Evolutionary conservation across 2,113 vertebrate species (phyloP).

Genomic region (Eurypyga helias): DNA sequence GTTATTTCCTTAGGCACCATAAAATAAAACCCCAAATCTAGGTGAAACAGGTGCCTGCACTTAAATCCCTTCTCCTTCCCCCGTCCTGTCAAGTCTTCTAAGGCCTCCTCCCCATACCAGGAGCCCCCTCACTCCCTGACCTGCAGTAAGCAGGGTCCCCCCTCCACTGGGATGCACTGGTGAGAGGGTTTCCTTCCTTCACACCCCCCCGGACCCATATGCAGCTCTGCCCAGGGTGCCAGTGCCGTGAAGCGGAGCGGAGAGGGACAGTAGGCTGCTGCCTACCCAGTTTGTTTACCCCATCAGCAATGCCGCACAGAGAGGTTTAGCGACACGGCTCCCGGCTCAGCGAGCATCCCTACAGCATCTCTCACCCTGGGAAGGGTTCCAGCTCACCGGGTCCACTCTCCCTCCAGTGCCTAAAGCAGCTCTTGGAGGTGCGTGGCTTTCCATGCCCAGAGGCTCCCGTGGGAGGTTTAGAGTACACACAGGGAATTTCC

Average conservation of each 20-base stretch:
- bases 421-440: neutral
- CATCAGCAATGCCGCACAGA: neutral
- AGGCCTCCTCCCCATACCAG: neutral
- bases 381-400: neutral
- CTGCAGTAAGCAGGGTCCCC: neutral
- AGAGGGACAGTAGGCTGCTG: neutral
- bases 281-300: neutral
- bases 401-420: neutral
- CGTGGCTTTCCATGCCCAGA: accelerated
- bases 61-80: neutral
- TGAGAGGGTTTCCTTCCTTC: accelerated
- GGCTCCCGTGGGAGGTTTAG: accelerated
- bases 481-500: neutral
- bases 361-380: accelerated
- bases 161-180: accelerated
- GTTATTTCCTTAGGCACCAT: neutral
- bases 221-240: accelerated
- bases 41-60: neutral
- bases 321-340: neutral
- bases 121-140: neutral
- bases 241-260: accelerated
- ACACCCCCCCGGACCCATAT: accelerated
- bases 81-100: neutral
- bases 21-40: neutral
- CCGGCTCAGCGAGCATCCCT: accelerated